These are phyloP conservation scores for Doris montereyensis DNA, from an alignment of 2,888 invertebrate species.

Conservation along the genomic window DNA sequence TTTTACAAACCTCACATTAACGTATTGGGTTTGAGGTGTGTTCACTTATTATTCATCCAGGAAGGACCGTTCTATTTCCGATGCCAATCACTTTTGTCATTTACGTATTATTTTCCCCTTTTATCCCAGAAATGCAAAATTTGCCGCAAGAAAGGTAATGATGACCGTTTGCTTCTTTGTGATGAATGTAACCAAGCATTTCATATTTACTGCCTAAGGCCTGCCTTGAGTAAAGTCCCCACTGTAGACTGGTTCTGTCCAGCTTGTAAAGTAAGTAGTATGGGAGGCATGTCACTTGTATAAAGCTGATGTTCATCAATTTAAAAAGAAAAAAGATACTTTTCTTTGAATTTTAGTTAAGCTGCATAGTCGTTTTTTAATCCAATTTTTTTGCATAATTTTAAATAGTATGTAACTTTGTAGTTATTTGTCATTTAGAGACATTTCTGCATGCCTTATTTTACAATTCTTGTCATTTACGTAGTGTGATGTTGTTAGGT, in stretches of 20 bases:
- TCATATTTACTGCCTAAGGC: conserved; percentile 71
- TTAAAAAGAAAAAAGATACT: neutral
- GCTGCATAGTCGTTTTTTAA: neutral
- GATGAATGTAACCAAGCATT: conserved; percentile 72
- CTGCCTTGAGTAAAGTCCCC: conserved; percentile 64
- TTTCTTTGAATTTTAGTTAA: too few species aligned
- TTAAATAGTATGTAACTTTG: neutral
- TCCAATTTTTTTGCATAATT: neutral
- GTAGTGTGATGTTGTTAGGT: too few species aligned
- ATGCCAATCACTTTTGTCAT: too few species aligned
- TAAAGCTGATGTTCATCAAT: neutral
- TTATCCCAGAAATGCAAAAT: conserved; percentile 74
- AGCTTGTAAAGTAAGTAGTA: conserved; percentile 64
- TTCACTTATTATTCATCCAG: too few species aligned
- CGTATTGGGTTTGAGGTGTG: too few species aligned
- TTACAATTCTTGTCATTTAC: too few species aligned
- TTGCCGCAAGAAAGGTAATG: conserved; percentile 70
- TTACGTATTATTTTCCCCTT: too few species aligned
- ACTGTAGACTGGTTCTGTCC: conserved; percentile 72
- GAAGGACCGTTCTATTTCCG: too few species aligned
- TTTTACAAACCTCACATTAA: too few species aligned
- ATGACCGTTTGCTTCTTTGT: conserved; percentile 66
- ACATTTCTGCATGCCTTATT: too few species aligned
- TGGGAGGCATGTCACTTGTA: neutral
- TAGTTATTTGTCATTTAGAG: too few species aligned